Percentiles rank a stretch among this genome's conserved stretches.
Conservation (phyloP, 2,113 vertebrate genomes). For the Paramormyrops kingsleyae region DNA sequence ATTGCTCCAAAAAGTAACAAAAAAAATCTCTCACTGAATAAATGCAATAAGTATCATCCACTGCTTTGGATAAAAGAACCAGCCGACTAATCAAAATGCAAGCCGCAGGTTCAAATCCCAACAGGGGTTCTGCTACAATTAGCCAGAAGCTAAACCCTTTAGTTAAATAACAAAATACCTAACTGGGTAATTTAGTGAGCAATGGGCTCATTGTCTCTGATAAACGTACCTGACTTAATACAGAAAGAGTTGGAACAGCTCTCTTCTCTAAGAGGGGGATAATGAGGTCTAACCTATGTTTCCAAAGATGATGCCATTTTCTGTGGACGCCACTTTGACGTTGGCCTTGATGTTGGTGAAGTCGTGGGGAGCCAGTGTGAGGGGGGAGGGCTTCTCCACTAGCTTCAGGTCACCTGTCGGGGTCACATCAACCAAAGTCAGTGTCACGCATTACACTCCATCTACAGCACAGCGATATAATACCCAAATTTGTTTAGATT, state of each 20-base stretch:
- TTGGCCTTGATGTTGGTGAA: conserved; percentile 99
- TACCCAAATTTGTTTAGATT: background rate
- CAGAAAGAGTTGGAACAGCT: background rate
- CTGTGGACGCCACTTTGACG: conserved; percentile 96
- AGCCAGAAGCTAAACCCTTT: background rate
- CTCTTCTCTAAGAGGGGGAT: background rate
- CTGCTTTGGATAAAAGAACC: background rate
- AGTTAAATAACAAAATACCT: background rate
- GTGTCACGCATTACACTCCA: background rate
- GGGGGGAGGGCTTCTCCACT: conserved; percentile 95
- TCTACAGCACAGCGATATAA: background rate
- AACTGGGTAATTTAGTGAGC: conserved; percentile 52
- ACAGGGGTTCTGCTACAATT: background rate
- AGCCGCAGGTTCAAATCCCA: background rate
- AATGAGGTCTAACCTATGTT: conserved; percentile 79
- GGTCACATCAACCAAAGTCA: background rate
- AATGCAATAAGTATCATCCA: background rate
- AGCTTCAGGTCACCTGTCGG: conserved; percentile 86
- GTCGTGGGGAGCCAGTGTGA: conserved; percentile 94
- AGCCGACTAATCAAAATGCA: background rate
- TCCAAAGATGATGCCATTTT: conserved; percentile 98
- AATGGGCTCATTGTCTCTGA: conserved; percentile 66
- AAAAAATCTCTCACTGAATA: background rate
- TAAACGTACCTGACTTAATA: background rate
- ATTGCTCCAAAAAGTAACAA: background rate